These are phyloP conservation scores for Rhabdomys pumilio DNA, from an alignment of 2,797 vertebrate species.

Conservation along the genomic window DNA sequence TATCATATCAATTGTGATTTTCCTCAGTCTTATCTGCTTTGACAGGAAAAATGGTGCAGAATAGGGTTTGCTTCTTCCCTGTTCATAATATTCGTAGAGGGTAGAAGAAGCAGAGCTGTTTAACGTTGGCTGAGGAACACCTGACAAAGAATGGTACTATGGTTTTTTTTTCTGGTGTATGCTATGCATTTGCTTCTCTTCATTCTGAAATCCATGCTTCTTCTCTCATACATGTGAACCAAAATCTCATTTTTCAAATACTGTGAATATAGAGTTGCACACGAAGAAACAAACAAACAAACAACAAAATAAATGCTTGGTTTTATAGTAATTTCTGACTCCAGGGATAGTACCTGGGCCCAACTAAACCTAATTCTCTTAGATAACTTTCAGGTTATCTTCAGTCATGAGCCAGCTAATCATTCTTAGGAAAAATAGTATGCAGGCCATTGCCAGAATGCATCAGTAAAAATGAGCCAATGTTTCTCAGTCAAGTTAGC, in stretches of 20 bases:
- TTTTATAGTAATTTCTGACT: neutral
- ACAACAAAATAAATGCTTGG: neutral
- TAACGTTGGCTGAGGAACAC: neutral
- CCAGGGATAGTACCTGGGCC: neutral
- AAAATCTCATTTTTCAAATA: neutral
- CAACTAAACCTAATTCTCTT: constrained; percentile 29
- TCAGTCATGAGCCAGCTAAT: neutral
- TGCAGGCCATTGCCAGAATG: neutral
- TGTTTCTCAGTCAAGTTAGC: neutral
- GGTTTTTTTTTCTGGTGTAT: neutral
- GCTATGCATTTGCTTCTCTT: neutral
- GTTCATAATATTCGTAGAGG: neutral
- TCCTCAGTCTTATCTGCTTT: neutral
- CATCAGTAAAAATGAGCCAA: constrained; percentile 10
- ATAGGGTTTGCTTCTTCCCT: neutral
- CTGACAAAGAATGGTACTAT: neutral
- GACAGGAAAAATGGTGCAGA: neutral
- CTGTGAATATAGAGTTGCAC: neutral
- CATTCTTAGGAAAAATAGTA: constrained; percentile 4
- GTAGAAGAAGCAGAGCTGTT: neutral
- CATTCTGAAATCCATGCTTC: neutral
- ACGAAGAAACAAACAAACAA: neutral
- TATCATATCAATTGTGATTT: neutral
- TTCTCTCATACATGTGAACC: neutral
- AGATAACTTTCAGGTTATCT: neutral